A percentile compares a stretch with the other conserved stretches of the same genome.
Evolutionary conservation across 2,797 vertebrate genomes (phyloP).

Genomic region (Threskiornis aethiopicus): DNA sequence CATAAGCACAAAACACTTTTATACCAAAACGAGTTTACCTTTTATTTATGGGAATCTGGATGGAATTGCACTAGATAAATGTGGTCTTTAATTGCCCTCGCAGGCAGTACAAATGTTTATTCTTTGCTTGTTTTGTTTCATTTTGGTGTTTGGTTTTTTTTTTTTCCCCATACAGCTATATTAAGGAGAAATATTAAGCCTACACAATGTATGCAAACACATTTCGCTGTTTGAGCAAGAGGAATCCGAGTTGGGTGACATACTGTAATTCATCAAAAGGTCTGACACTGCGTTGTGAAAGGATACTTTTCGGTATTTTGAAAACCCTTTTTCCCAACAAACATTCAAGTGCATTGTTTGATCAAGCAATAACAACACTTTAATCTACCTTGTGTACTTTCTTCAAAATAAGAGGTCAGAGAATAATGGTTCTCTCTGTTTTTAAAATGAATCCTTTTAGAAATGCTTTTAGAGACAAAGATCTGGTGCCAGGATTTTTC

Average conservation of each 20-base stretch:
- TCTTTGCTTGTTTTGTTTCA: background rate
- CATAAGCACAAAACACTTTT: slow-evolving; percentile 14
- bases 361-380: slow-evolving; percentile 43
- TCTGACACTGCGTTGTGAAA: slow-evolving; percentile 18
- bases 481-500: background rate
- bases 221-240: background rate
- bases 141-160: background rate
- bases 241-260: background rate
- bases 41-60: slow-evolving; percentile 25
- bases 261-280: slow-evolving; percentile 26
- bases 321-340: slow-evolving; percentile 27
- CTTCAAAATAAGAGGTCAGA: slow-evolving; percentile 31
- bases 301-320: background rate
- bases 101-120: background rate
- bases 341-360: slow-evolving; percentile 26
- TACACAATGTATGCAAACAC: background rate
- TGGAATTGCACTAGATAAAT: slow-evolving; percentile 3
- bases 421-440: background rate
- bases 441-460: slow-evolving; percentile 10
- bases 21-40: slow-evolving; percentile 4
- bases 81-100: slow-evolving; percentile 8
- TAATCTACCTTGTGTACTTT: slow-evolving; percentile 6
- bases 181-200: slow-evolving; percentile 37
- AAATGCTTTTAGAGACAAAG: slow-evolving; percentile 23
- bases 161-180: background rate